phyloP scores from a whole-genome alignment of 2,113 vertebrate species.

The Puntigrus tetrazona region DNA sequence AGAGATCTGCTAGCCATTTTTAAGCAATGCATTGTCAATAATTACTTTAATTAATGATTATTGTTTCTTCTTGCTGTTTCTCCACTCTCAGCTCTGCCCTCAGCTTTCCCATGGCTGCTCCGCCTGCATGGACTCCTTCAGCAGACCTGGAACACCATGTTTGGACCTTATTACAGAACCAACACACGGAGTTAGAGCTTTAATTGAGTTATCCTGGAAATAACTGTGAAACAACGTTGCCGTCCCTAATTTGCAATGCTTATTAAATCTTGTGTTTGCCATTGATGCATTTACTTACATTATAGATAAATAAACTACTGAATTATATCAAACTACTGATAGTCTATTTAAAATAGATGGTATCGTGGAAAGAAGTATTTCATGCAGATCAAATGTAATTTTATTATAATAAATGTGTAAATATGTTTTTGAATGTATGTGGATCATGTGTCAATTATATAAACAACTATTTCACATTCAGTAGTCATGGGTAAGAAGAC shows the following conservation, averaged over 20 bases:
- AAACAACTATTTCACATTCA: not conserved
- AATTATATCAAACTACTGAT: not conserved
- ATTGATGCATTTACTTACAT: not conserved
- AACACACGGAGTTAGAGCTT: not conserved
- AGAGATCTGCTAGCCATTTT: not conserved
- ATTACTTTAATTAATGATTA: conserved; percentile 7
- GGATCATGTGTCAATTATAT: not conserved
- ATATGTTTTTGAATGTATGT: not conserved
- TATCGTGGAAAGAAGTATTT: not conserved
- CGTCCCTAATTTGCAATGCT: not conserved
- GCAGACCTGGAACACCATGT: conserved; percentile 72
- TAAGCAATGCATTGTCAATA: not conserved
- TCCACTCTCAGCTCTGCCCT: conserved; percentile 66
- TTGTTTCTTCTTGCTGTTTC: not conserved
- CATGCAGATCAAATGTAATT: not conserved
- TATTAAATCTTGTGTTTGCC: not conserved
- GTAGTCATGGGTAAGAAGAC: not conserved
- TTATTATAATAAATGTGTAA: not conserved
- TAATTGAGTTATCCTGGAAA: not conserved
- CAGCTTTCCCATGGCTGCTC: conserved; percentile 76
- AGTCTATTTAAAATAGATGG: not conserved
- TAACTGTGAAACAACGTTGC: not conserved
- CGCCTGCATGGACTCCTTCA: conserved; percentile 69
- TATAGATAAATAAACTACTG: not conserved
- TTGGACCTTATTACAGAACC: conserved; percentile 65